These are phyloP conservation scores for Atta cephalotes DNA, from an alignment of 1,140 invertebrate genomes.

Conservation along the genomic window DNA sequence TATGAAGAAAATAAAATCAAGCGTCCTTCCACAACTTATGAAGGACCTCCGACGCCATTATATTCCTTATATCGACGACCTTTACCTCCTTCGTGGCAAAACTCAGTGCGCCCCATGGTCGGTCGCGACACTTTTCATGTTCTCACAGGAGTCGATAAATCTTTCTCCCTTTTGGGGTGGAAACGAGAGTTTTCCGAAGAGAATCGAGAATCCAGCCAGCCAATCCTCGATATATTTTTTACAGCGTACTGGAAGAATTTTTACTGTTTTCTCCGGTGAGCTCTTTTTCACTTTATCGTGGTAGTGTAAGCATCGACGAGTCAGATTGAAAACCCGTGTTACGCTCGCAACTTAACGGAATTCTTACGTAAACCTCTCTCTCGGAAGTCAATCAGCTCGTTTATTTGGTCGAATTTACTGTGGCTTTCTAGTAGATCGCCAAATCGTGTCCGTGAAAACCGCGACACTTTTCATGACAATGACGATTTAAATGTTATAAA, in stretches of 20 bases:
- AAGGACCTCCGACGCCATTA: conserved; percentile 49
- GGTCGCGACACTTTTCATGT: conserved; percentile 71
- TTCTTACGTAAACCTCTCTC: conserved; percentile 59
- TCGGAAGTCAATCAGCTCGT: conserved; percentile 54
- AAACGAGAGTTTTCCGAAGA: conserved; percentile 69
- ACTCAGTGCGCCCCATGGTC: conserved; percentile 53
- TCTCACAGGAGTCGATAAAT: conserved; percentile 73
- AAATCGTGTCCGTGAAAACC: conserved; percentile 41
- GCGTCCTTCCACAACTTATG: conserved; percentile 44
- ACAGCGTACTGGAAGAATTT: conserved; percentile 51
- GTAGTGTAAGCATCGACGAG: conserved; percentile 58
- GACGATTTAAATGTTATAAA: conserved; percentile 19
- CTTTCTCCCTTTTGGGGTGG: conserved; percentile 59
- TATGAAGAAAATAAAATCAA: conserved; percentile 59
- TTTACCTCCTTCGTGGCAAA: conserved; percentile 46
- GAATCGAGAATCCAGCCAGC: conserved; percentile 49
- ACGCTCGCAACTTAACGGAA: conserved; percentile 55
- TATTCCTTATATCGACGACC: conserved; percentile 44
- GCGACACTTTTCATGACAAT: conserved; percentile 23
- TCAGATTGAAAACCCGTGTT: conserved; percentile 62
- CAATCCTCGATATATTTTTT: conserved; percentile 54
- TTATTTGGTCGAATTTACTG: conserved; percentile 54
- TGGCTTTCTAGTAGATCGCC: conserved; percentile 50
- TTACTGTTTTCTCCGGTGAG: conserved; percentile 48
- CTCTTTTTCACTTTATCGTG: conserved; percentile 57